Conservation (phyloP, 2,113 vertebrate species). For the Pseudorhombus dupliciocellatus region DNA sequence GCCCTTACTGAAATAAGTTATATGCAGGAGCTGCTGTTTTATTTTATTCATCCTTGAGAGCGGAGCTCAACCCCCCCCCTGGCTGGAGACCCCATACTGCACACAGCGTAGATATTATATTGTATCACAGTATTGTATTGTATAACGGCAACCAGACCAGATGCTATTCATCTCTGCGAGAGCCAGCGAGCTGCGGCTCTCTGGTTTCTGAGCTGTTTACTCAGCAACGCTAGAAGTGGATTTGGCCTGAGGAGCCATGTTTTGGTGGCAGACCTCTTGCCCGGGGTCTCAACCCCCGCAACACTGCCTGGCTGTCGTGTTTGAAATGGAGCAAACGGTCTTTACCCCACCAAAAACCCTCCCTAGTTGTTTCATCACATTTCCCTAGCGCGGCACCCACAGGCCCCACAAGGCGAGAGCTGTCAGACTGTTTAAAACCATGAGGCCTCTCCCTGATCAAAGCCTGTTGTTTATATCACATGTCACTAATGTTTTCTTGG, state of each 20-base stretch:
- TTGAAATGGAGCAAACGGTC: constrained; percentile 62
- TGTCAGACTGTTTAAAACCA: constrained; percentile 75
- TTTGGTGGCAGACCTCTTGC: constrained; percentile 48
- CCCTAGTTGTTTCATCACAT: constrained; percentile 70
- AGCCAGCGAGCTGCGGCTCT: neutral
- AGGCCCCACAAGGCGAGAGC: constrained; percentile 64
- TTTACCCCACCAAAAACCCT: constrained; percentile 73
- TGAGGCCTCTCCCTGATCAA: constrained; percentile 76
- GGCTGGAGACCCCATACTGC: neutral
- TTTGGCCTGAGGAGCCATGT: constrained; percentile 26
- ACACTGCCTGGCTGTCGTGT: constrained; percentile 59
- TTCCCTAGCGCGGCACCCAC: constrained; percentile 58
- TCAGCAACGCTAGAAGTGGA: constrained; percentile 1
- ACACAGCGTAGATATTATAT: neutral
- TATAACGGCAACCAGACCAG: neutral
- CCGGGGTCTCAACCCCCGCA: constrained; percentile 60
- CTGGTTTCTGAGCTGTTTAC: constrained; percentile 24
- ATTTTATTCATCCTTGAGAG: neutral
- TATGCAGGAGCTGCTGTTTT: constrained; percentile 5
- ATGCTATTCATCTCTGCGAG: neutral
- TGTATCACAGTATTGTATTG: constrained; percentile 1
- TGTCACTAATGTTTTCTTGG: constrained; percentile 74
- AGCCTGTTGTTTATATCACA: constrained; percentile 72
- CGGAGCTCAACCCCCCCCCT: neutral
- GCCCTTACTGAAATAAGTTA: neutral